phyloP scores from a whole-genome alignment of 2,888 invertebrate genomes.

The Ophioninae sp. region DNA sequence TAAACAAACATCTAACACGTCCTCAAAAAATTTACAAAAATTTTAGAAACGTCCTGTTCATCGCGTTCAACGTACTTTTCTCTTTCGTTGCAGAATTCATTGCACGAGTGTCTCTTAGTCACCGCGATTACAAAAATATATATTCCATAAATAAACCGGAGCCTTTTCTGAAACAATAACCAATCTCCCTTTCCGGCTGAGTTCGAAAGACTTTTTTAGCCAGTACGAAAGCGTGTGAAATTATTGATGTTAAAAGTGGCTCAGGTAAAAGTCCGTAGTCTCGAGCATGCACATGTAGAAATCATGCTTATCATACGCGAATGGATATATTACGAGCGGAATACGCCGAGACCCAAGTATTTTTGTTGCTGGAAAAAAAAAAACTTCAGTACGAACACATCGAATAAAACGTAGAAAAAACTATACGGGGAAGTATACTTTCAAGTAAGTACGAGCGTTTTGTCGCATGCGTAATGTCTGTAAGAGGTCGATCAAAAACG shows the following conservation, averaged over 20 bases:
- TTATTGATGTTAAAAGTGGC: slow-evolving; percentile 21
- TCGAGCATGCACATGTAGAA: neutral
- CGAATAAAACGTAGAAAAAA: slow-evolving; percentile 5
- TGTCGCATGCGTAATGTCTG: slow-evolving; percentile 35
- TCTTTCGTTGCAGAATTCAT: neutral
- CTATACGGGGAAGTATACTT: neutral
- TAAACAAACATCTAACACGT: no score
- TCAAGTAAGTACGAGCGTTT: slow-evolving; percentile 12
- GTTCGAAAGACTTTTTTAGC: neutral
- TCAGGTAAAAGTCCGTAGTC: slow-evolving; percentile 15
- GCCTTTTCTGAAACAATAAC: neutral
- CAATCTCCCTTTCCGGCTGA: neutral
- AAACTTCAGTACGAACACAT: slow-evolving; percentile 11
- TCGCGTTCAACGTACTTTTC: slow-evolving; percentile 8
- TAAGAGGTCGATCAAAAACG: slow-evolving; percentile 34
- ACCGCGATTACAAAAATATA: neutral
- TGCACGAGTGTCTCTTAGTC: neutral
- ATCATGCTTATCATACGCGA: slow-evolving; percentile 1
- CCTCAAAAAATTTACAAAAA: no score
- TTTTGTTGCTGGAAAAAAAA: slow-evolving; percentile 8
- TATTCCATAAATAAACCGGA: neutral
- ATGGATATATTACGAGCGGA: neutral
- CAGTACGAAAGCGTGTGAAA: neutral
- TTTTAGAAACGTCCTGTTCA: no score
- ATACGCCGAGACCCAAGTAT: slow-evolving; percentile 6